Evolutionary conservation across 30 jellyfish, hydroid and myxozoan genomes (phyloP).

Genomic region (Cassiopea xamachana): DNA sequence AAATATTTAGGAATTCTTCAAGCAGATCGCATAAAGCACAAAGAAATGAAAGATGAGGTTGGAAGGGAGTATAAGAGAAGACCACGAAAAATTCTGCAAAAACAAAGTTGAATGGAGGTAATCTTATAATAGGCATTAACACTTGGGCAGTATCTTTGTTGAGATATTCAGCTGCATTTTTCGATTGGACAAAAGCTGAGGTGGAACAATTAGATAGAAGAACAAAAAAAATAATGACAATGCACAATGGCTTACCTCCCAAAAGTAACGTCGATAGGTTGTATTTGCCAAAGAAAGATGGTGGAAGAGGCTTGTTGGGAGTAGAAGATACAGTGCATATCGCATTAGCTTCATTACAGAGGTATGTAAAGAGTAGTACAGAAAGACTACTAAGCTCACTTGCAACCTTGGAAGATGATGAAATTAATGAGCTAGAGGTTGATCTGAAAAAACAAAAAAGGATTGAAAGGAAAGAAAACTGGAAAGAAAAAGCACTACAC

Average conservation of each 20-base stretch:
- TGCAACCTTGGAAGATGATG: constrained; percentile 33
- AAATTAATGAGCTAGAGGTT: not conserved
- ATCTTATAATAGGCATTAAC: no score
- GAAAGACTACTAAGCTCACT: constrained; percentile 53
- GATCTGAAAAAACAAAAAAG: no score
- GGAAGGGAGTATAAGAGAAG: no score
- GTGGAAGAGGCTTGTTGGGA: constrained; percentile 40
- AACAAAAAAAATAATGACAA: constrained; percentile 28
- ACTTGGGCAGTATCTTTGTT: no score
- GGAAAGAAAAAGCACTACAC: no score
- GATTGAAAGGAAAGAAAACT: no score
- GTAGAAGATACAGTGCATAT: constrained; percentile 34
- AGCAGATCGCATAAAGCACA: not conserved
- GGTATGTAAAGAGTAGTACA: constrained; percentile 19
- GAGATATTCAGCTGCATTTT: no score
- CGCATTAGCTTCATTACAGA: constrained; percentile 34
- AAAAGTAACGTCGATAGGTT: not conserved
- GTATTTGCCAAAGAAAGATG: not conserved
- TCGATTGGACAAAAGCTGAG: no score
- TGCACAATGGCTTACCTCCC: constrained; percentile 38
- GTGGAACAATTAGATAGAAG: not conserved
- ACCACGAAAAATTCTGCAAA: no score
- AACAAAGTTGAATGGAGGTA: no score
- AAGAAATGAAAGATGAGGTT: no score
- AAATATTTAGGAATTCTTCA: not conserved